phyloP scores from a whole-genome alignment of 1,140 invertebrate genomes.

The Bombyx mandarina region DNA sequence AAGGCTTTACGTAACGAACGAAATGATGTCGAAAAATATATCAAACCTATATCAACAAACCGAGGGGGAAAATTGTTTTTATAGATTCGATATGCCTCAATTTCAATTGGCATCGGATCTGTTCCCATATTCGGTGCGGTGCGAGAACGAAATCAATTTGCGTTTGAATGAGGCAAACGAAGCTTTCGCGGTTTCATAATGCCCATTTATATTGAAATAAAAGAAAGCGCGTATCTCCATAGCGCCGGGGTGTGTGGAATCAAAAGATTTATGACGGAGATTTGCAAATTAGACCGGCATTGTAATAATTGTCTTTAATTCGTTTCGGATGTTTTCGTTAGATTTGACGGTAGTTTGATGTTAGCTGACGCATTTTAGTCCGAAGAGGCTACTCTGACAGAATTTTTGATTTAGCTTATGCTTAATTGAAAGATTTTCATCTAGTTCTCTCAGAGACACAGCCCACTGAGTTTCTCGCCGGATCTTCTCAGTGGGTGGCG shows the following conservation, averaged over 20 bases:
- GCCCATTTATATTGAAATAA: conserved; percentile 24
- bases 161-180: conserved; percentile 26
- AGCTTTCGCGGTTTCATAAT: conserved; percentile 17
- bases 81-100: conserved; percentile 57
- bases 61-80: conserved; percentile 57
- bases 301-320: no score
- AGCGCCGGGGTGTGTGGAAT: background rate
- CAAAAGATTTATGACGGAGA: background rate
- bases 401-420: no score
- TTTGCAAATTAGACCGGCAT: background rate
- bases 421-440: no score
- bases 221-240: background rate
- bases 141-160: conserved; percentile 40
- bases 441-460: no score
- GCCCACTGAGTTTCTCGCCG: no score
- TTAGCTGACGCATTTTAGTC: no score
- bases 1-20: conserved; percentile 9
- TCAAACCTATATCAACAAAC: conserved; percentile 45
- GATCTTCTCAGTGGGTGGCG: no score
- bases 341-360: no score
- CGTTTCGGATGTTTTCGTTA: no score
- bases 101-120: conserved; percentile 45
- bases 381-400: no score
- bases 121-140: conserved; percentile 34
- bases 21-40: conserved; percentile 46